Conservation (phyloP, 2,888 invertebrate genomes). For the Belgica antarctica region DNA sequence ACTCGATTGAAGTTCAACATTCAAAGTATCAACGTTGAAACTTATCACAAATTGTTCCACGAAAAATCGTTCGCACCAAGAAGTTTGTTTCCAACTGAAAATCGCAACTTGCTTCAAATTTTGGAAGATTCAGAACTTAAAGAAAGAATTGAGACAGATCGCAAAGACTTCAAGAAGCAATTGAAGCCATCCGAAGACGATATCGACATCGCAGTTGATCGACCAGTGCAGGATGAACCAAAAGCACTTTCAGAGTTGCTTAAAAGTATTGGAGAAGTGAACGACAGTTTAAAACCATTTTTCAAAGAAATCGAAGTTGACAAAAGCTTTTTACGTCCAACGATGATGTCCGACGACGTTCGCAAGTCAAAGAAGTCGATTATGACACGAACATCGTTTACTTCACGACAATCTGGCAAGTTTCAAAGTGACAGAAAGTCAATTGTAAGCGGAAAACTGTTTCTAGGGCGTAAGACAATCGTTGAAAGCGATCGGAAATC, state of each 20-base stretch:
- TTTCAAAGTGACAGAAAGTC: too few species aligned
- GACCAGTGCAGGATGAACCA: not conserved
- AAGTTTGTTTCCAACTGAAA: not conserved
- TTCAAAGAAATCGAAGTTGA: not conserved
- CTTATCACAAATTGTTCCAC: not conserved
- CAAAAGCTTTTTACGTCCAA: too few species aligned
- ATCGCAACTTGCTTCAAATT: conserved; percentile 1
- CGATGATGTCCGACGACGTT: too few species aligned
- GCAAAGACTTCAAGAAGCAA: not conserved
- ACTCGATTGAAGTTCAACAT: not conserved
- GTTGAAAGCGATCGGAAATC: too few species aligned
- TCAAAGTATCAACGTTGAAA: not conserved
- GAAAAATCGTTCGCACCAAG: not conserved
- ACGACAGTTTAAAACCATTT: not conserved
- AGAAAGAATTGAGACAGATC: not conserved
- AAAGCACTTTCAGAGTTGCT: not conserved
- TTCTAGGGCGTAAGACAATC: too few species aligned
- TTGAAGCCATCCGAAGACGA: not conserved
- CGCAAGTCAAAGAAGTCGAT: too few species aligned
- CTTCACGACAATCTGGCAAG: too few species aligned
- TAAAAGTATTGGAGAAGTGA: not conserved
- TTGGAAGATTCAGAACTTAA: not conserved
- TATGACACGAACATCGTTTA: too few species aligned
- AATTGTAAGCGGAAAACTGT: too few species aligned
- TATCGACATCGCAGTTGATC: not conserved